Base-by-base conservation (phyloP, 1,140 invertebrate genomes). In the Papilio helenus region DNA sequence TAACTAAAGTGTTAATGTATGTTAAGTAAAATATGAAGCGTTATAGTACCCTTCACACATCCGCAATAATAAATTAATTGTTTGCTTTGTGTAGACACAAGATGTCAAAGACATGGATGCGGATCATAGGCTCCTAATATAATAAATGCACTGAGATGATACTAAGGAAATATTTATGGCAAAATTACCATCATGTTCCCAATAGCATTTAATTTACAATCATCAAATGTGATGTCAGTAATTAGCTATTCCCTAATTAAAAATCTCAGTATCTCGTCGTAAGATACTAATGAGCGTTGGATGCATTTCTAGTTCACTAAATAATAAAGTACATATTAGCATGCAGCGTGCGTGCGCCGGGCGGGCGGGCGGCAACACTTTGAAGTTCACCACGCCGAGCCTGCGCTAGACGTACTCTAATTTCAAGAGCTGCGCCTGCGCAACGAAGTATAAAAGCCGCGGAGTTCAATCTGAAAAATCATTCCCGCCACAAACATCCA, bases 401-500 rank as follows among this genome's bases (percentile, higher is more conserved):
- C 80, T 86, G 83, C 83, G 83, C 82, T 76, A 79, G 78, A 61
- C 79, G 80, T 93, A 92, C 87, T 93, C 90, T 81, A 92, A 90
- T 93, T 93, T 93, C 86, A 90, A 85, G 89, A 88, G 87, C 79
- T 83, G 81, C 85, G 88, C 84, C 81, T 83, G 79, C 88, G 79
- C 85, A 79, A 84, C 76, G 23, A 81, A 76, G 86, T 94, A 94
- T 94, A 94, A 87, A 94, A 94, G 92, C 87, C 72, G 86, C 84
- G 55, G 84, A 86, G 80, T 82, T 76, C 82, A 82, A 88, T 89
- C 89, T 93, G 89, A 94, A 92, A 92, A 94, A 93, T 93, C 92
- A 94, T 92, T 94, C 92, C 89, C 83, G 82, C 87, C 84, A 84
- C 84, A 92, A 84, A 92, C 91, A 89, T 91, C 88, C 83, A 88